Evolutionary conservation across 2,113 vertebrate species (phyloP), one percentile per base, ranked within the genome.

Genomic region (Gnathonemus longibarbis): DNA sequence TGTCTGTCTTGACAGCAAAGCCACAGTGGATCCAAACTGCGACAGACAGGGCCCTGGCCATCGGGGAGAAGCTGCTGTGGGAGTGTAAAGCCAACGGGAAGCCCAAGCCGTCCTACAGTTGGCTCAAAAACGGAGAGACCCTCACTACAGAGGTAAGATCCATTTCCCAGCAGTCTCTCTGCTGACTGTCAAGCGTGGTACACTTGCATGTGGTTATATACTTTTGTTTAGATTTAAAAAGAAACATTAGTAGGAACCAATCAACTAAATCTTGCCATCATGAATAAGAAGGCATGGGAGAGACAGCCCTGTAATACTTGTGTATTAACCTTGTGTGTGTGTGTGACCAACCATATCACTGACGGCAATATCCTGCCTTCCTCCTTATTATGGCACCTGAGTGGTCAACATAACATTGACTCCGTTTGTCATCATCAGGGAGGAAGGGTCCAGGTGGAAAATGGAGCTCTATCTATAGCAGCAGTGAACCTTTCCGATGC

Each of bases 11-110:
- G 39, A 87, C 91, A 99, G 98, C 98, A 87, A 98, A 97, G 93
- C 98, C 98, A 89, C 97, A 99, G 88, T 99, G 98, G 98, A 92
- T 98, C 88, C 98, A 98, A 92, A 96, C 92, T 0, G 96, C 98
- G 91, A 92, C 92, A 15, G 96, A 98, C 88, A 92, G 91, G 4
- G 96, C 97, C 48, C 93, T 95, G 84, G 96, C 98, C 31, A 97
- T 99, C 2, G 96, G 97, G 89, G 97, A 98, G 84, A 97, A 92
- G 42, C 95, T 99, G 3, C 95, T 93, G 52, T 99, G 98, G 98
- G 97, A 98, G 52, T 99, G 98, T 70, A 97, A 96, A 90, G 98
- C 98, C 0, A 97, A 92, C 88, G 98, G 98, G 24, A 99, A 98
- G 62, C 98, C 98, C 6, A 98, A 98, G 91, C 98, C 98, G 0